Evolutionary conservation across 2,888 invertebrate genomes (phyloP).

Genomic region (Oscheius sp.): DNA sequence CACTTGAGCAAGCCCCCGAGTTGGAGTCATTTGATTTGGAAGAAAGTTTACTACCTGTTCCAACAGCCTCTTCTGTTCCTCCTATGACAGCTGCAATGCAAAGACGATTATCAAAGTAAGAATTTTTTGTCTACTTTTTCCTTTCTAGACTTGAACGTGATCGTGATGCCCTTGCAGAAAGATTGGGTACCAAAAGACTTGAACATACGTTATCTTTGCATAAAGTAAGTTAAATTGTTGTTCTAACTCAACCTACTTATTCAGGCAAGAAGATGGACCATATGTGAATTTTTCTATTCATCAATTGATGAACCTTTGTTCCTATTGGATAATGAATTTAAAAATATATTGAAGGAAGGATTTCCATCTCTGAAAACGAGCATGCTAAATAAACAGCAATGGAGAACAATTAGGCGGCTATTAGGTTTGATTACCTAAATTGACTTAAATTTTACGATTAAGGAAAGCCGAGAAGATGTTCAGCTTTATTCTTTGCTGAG

Average conservation of each 20-base stretch:
- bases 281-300: conserved; percentile 99
- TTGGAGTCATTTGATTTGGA: background rate
- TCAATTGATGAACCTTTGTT: conserved; percentile 91
- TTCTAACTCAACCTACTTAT: background rate
- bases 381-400: conserved; percentile 86
- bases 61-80: background rate
- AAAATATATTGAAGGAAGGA: conserved; percentile 87
- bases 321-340: conserved; percentile 94
- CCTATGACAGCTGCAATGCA: background rate
- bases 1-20: background rate
- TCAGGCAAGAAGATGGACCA: conserved; percentile 76
- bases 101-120: conserved; percentile 8
- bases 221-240: conserved; percentile 3
- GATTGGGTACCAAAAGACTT: conserved; percentile 17
- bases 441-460: background rate
- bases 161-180: conserved; percentile 18
- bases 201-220: conserved; percentile 15
- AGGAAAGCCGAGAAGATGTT: conserved; percentile 90
- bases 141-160: conserved; percentile 13
- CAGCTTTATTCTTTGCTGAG: conserved; percentile 92
- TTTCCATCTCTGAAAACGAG: conserved; percentile 89
- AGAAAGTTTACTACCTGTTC: background rate
- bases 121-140: background rate
- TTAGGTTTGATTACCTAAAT: conserved; percentile 28
- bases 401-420: conserved; percentile 84